These are phyloP conservation scores for Plestiodon gilberti DNA, from an alignment of 2,113 vertebrate genomes.

Conservation along the genomic window DNA sequence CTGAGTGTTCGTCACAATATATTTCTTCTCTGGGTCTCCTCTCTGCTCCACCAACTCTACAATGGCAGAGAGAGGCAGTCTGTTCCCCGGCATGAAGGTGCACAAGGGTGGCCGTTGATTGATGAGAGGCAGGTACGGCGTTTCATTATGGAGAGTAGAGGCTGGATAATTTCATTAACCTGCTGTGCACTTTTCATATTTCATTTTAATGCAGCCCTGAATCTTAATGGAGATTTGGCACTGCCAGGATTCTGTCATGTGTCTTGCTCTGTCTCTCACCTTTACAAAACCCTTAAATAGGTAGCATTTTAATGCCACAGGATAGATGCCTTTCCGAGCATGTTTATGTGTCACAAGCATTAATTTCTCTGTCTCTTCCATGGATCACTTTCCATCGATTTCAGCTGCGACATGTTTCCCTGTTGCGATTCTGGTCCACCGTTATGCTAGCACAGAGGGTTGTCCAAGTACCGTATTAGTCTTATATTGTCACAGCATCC, in stretches of 20 bases:
- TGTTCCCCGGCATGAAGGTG: slow-evolving; percentile 16
- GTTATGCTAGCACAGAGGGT: background rate
- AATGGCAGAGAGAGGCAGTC: slow-evolving; percentile 1
- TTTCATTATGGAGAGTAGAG: slow-evolving; percentile 49
- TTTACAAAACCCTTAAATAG: slow-evolving; percentile 52
- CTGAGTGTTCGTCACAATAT: background rate
- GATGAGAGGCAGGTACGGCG: slow-evolving; percentile 17
- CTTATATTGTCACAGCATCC: too few relatives aligned
- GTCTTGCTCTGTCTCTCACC: slow-evolving; percentile 40
- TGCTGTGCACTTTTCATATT: slow-evolving; percentile 56
- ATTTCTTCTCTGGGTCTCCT: background rate
- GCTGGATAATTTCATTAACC: slow-evolving; percentile 64
- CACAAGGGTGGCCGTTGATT: slow-evolving; percentile 33
- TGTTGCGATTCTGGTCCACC: background rate
- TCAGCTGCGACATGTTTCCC: background rate
- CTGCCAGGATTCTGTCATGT: slow-evolving; percentile 47
- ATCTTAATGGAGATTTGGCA: slow-evolving; percentile 38
- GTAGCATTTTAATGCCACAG: slow-evolving; percentile 67
- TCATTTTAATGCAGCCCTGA: slow-evolving; percentile 47
- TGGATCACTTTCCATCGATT: background rate
- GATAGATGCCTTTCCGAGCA: background rate
- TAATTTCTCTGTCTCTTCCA: background rate
- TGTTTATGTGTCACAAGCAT: background rate
- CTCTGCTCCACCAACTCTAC: background rate
- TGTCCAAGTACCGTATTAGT: background rate